phyloP scores from a whole-genome alignment of 2,797 vertebrate species.

The Chiloscyllium punctatum region DNA sequence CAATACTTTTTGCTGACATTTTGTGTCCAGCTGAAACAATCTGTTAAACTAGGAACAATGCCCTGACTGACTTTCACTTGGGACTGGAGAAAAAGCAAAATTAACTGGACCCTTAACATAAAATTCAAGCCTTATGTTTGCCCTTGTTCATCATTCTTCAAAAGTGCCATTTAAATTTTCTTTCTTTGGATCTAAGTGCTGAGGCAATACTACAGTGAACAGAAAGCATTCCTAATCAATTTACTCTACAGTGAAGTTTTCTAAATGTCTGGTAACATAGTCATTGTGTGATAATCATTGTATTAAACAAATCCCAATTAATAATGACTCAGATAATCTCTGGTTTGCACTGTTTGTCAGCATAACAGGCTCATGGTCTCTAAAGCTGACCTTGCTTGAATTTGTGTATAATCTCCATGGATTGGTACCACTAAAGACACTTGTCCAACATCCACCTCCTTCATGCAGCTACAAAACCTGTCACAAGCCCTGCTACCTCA shows the following conservation, averaged over 20 bases:
- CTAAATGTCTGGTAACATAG: neutral
- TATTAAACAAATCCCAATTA: neutral
- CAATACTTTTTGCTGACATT: neutral
- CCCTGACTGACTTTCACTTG: neutral
- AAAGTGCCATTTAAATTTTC: neutral
- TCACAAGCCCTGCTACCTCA: neutral
- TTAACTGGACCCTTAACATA: neutral
- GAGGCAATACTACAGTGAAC: no score
- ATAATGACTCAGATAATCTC: neutral
- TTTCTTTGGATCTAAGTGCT: neutral
- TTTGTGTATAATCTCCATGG: neutral
- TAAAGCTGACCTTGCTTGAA: neutral
- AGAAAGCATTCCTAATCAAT: neutral
- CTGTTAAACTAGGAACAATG: neutral
- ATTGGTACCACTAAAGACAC: neutral
- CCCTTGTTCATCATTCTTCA: neutral
- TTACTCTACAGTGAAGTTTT: neutral
- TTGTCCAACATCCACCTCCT: neutral
- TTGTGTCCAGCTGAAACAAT: slow-evolving; percentile 18
- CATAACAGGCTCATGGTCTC: neutral
- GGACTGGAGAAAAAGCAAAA: neutral
- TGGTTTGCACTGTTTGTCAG: no score
- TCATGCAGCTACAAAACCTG: neutral
- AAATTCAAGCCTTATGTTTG: slow-evolving; percentile 22
- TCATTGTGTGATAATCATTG: neutral